A percentile compares a stretch with the other conserved stretches of the same genome.
phyloP scores from a whole-genome alignment of 2,113 vertebrate species.

The Tupaia tana region DNA sequence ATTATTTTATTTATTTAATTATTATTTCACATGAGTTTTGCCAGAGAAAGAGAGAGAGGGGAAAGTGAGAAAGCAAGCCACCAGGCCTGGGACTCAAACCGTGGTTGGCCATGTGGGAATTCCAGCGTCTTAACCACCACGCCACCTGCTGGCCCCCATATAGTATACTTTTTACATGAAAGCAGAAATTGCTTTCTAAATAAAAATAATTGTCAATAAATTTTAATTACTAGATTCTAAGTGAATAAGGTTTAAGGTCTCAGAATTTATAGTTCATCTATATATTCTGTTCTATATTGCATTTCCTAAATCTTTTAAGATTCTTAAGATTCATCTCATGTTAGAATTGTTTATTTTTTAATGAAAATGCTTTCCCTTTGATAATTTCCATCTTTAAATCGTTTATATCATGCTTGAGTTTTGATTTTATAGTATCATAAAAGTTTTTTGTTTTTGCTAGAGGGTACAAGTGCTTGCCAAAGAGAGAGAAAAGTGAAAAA shows the following conservation, averaged over 20 bases:
- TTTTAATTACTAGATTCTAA: conserved; percentile 32
- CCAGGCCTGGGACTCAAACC: too few species aligned
- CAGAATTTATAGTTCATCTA: not conserved
- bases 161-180: conserved; percentile 58
- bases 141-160: too few species aligned
- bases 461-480: too few species aligned
- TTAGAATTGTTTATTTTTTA: conserved; percentile 40
- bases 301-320: conserved; percentile 19
- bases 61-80: too few species aligned
- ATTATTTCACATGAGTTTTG: too few species aligned
- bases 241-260: not conserved
- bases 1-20: too few species aligned
- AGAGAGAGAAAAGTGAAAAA: too few species aligned
- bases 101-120: too few species aligned
- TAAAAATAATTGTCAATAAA: conserved; percentile 38
- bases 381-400: conserved; percentile 27
- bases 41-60: too few species aligned
- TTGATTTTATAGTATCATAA: conserved; percentile 35
- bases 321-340: conserved; percentile 41
- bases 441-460: not conserved
- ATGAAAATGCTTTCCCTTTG: conserved; percentile 42
- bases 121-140: too few species aligned
- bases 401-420: conserved; percentile 40
- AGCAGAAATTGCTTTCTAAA: conserved; percentile 34
- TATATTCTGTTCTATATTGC: not conserved